These are phyloP conservation scores for Acanthornis magna DNA, from an alignment of 2,797 vertebrate species.

Conservation along the genomic window DNA sequence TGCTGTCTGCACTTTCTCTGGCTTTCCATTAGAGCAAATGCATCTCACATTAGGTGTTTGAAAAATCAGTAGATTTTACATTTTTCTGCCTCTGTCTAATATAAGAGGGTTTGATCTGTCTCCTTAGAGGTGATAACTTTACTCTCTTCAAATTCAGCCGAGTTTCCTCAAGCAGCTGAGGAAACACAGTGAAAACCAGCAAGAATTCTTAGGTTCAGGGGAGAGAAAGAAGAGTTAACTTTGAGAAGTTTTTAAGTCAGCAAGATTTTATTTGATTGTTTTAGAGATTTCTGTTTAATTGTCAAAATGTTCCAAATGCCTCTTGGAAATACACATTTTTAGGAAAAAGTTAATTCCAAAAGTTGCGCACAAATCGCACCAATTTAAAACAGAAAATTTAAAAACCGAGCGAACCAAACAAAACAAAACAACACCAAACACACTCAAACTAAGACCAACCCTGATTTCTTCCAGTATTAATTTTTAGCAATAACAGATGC, in stretches of 20 bases:
- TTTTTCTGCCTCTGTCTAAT: not conserved
- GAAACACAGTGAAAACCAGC: not conserved
- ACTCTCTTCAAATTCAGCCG: not conserved
- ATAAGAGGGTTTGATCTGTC: not conserved
- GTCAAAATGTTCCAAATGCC: not conserved
- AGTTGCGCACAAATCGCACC: not conserved
- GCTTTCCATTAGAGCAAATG: not conserved
- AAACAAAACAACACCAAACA: not conserved
- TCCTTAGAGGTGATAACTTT: not conserved
- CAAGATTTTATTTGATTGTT: not conserved
- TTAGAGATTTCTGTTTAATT: not conserved
- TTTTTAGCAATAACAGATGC: not conserved
- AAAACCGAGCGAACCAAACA: not conserved
- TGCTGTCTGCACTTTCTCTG: not conserved
- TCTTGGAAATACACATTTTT: not conserved
- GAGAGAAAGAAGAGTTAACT: not conserved
- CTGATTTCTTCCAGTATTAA: not conserved
- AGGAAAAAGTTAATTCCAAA: not conserved
- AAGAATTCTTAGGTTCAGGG: not conserved
- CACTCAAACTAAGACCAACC: not conserved
- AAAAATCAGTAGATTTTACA: not conserved
- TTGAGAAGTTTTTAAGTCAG: not conserved
- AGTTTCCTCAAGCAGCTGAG: not conserved
- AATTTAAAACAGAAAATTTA: fast-evolving
- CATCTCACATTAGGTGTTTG: not conserved